Evolutionary conservation across 2,113 vertebrate species (phyloP).

Genomic region (Podarcis raffonei): DNA sequence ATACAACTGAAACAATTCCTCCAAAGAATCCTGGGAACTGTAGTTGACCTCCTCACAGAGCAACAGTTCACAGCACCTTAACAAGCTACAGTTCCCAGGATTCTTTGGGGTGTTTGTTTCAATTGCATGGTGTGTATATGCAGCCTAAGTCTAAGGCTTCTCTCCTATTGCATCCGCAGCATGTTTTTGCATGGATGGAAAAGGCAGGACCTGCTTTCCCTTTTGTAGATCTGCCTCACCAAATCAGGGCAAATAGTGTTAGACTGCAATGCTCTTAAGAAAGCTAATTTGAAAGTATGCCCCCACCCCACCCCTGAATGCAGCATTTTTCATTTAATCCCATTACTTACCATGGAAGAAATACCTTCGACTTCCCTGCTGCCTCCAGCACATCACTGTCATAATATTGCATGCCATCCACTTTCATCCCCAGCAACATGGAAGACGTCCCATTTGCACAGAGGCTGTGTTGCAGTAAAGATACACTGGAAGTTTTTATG

Average conservation of each 20-base stretch:
- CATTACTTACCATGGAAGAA: not conserved
- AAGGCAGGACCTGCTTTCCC: not conserved
- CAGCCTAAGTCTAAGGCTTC: not conserved
- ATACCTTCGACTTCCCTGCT: not conserved
- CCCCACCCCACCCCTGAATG: not conserved
- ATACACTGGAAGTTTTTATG: not conserved
- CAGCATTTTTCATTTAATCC: not conserved
- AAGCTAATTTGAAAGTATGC: not conserved
- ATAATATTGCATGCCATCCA: not conserved
- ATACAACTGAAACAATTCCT: too few relatives aligned
- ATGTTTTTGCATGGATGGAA: not conserved
- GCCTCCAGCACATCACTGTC: not conserved
- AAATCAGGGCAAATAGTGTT: fast-evolving
- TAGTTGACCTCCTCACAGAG: too few relatives aligned
- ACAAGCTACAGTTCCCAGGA: too few relatives aligned
- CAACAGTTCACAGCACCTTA: too few relatives aligned
- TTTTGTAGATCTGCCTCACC: not conserved
- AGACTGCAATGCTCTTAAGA: not conserved
- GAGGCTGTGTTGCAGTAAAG: not conserved
- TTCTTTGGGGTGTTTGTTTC: too few relatives aligned
- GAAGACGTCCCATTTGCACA: not conserved
- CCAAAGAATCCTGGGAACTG: too few relatives aligned
- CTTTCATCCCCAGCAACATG: not conserved
- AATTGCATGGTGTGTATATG: too few relatives aligned
- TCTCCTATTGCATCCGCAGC: not conserved